A percentile compares a stretch with the other conserved stretches of the same genome.
phyloP scores from a whole-genome alignment of 2,888 invertebrate genomes.

The Rhogogaster chlorosoma region DNA sequence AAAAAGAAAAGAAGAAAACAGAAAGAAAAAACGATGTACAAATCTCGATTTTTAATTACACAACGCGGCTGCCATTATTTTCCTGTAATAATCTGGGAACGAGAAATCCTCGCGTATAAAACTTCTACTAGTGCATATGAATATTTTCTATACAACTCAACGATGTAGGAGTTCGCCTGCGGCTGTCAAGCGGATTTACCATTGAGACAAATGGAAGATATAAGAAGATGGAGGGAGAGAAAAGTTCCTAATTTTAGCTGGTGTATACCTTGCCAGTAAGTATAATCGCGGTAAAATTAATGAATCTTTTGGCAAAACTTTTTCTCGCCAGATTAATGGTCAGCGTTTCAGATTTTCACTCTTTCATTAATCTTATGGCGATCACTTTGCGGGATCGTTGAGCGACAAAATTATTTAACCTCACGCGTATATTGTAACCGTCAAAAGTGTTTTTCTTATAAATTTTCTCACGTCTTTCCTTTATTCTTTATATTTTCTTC shows the following conservation, averaged over 20 bases:
- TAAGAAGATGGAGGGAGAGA: background rate
- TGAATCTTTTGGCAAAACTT: conserved; percentile 21
- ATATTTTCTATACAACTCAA: background rate
- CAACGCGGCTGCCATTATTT: background rate
- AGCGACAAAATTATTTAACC: conserved; percentile 14
- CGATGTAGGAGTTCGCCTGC: background rate
- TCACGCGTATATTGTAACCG: background rate
- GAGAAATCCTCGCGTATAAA: background rate
- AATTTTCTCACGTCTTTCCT: background rate
- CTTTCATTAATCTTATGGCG: conserved; percentile 27
- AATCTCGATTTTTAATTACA: background rate
- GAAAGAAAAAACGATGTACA: background rate
- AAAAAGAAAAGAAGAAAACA: background rate
- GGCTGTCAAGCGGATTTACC: background rate
- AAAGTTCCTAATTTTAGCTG: background rate
- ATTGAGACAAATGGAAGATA: background rate
- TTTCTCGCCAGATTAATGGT: conserved; percentile 42
- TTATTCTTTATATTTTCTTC: background rate
- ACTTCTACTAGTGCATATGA: background rate
- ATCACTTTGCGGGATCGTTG: background rate
- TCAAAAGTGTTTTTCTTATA: background rate
- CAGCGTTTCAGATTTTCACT: conserved; percentile 6
- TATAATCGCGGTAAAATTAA: conserved; percentile 33
- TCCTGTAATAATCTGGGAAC: background rate
- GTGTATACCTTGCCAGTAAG: background rate